Evolutionary conservation across 2,113 vertebrate species (phyloP), one percentile per base, ranked within the genome.

Genomic region (Engystomops pustulosus): DNA sequence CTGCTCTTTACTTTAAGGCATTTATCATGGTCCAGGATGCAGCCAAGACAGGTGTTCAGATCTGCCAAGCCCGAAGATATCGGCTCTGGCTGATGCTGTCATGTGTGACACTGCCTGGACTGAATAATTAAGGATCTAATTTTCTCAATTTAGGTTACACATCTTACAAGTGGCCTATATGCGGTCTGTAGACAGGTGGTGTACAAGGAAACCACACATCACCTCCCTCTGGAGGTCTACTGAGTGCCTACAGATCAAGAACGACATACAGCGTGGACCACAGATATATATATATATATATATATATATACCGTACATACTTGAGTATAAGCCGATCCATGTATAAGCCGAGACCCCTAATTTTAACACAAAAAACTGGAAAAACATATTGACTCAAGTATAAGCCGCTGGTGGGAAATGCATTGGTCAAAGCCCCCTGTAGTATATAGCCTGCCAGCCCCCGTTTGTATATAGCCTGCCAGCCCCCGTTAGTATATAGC

Each of bases 41-140:
- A 47, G 62, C 60, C 45, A 69, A 34, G 65, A 71, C 79, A 81
- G 65, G 65, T 81, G 65, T 55, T 34, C 34, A 25, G 10, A 70
- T 70, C 62, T 36, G 20, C 47, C 30, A 38, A 38, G 18, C 9
- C 67, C 14, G 45, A 14, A 53, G 23, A 69, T 38, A 27, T 55
- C 23, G 20, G n/a, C 12, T n/a, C 47, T 81, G 79, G 34, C 62
- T 51, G 79, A 51, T 69, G 79, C 49, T 71, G 80, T 70, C 47
- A 70, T 18, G 41, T 60, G 49, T 77, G 38, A 30, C 34, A 80
- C 67, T 27, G 14, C 18, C 20, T 41, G 12, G 36, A 17, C 62
- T 69, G 79, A 27, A 8, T 80, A 60, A 78, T 78, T 58, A 78
- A 38, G 2, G 32, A 23, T 11, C 44, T 69, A 68, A 80, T 51